Evolutionary conservation across 2,797 vertebrate species (phyloP), one percentile per base, ranked within the genome.

Genomic region (Lerista edwardsae): DNA sequence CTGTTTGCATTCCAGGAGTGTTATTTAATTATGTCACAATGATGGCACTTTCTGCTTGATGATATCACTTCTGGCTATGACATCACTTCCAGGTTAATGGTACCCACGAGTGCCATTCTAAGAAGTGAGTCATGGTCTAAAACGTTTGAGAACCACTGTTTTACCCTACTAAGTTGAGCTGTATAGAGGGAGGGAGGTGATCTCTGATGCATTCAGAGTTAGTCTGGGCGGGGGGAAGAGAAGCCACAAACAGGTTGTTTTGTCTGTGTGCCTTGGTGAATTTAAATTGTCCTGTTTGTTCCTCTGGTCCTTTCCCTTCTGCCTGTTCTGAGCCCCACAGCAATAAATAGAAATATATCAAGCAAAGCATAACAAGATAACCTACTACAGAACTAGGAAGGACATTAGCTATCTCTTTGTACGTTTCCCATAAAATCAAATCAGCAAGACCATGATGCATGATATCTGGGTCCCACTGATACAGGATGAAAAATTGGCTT

Each of bases 211-310:
- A 44, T 44, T 44, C 8, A 44, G 4, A 4, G 41, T 44, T 44
- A 44, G 41, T 8, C 41, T 8, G 41, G 12, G 47, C 7, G 47
- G 12, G 47, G 12, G 47, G 12, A 11, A 51, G 47, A 51, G 47
- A 51, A 11, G 47, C 57, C 17, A 59, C 23, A 41, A 39, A 71
- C 11, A 41, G 21, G 68, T 25, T 12, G 68, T 87, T 91, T 80
- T 77, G 74, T 31, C 84, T 89, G 85, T 81, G n/a, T 74, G 47
- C 74, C 44, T 85, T 55, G 72, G 34, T 89, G 92, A 91, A 86
- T 87, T 91, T 90, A 90, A 68, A 57, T 55, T 88, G 88, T 80
- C 79, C 83, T 91, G 25, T 73, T 80, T 75, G 88, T 87, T 88
- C 83, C 75, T 79, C 80, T 62, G 61, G n/a, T 36, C 44, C 72